These are phyloP conservation scores for Corydoras maculifer DNA, from an alignment of 2,113 vertebrate species.

Conservation along the genomic window DNA sequence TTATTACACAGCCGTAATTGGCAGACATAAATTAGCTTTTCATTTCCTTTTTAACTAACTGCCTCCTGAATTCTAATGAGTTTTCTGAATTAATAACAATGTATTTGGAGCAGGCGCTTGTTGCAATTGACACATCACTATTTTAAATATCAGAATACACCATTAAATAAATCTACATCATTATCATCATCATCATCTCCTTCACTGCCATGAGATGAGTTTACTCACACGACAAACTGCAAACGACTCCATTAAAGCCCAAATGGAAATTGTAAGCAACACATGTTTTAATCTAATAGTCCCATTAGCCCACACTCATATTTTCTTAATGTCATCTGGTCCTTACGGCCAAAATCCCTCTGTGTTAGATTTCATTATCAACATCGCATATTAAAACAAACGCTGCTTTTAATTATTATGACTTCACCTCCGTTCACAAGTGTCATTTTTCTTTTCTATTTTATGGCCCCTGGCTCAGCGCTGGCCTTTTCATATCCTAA, in stretches of 20 bases:
- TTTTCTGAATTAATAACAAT: too few relatives aligned
- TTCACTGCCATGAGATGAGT: background rate
- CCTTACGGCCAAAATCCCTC: constrained; percentile 2
- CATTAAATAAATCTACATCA: background rate
- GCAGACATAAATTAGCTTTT: too few relatives aligned
- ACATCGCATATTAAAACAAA: constrained; percentile 4
- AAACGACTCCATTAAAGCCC: background rate
- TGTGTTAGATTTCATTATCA: constrained; percentile 2
- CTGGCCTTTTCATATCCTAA: constrained; percentile 7
- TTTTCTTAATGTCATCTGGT: constrained; percentile 3
- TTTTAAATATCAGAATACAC: too few relatives aligned
- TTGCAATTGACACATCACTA: too few relatives aligned
- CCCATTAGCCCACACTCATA: background rate
- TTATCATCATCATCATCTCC: background rate
- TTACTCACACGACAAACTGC: background rate
- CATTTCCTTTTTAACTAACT: too few relatives aligned
- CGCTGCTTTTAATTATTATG: constrained; percentile 40
- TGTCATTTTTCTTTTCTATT: constrained; percentile 49
- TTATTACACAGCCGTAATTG: too few relatives aligned
- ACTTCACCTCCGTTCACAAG: constrained; percentile 83
- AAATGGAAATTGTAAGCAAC: background rate
- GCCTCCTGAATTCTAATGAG: too few relatives aligned
- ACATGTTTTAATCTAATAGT: background rate
- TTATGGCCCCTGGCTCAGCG: background rate
- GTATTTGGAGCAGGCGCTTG: too few relatives aligned